Percentiles rank a stretch among this genome's conserved stretches.
phyloP scores from a whole-genome alignment of 1,140 invertebrate species.

The Tyrophagus putrescentiae region DNA sequence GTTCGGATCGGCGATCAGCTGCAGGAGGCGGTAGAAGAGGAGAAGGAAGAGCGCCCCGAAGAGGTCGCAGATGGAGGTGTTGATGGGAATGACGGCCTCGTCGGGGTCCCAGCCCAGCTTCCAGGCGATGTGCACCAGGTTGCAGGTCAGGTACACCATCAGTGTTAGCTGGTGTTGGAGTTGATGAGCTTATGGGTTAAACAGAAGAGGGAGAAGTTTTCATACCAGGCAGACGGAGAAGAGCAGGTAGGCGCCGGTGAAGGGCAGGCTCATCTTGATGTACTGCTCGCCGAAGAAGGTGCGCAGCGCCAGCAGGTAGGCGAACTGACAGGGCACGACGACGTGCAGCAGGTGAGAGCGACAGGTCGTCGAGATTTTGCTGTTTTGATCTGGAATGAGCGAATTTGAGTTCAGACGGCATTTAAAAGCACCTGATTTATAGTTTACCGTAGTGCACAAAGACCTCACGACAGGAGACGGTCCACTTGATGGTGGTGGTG shows the following conservation, averaged over 20 bases:
- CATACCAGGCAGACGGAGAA: neutral
- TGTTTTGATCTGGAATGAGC: neutral
- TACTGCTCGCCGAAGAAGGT: neutral
- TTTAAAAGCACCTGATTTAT: neutral
- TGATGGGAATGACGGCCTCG: constrained; percentile 51
- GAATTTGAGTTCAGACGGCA: neutral
- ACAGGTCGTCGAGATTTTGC: constrained; percentile 9
- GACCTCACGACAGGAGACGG: neutral
- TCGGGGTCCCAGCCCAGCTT: constrained; percentile 37
- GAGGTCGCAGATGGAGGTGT: constrained; percentile 83
- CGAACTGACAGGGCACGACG: constrained; percentile 1
- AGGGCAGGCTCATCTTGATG: neutral
- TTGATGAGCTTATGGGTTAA: neutral
- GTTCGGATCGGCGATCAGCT: neutral
- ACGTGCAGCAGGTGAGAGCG: constrained; percentile 6
- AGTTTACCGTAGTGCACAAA: constrained; percentile 10
- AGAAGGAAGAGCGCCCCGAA: constrained; percentile 70
- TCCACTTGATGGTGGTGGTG: neutral
- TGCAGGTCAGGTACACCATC: constrained; percentile 34
- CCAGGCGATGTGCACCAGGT: constrained; percentile 39
- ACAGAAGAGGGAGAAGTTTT: neutral
- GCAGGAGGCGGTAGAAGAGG: constrained; percentile 27
- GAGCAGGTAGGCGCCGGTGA: neutral
- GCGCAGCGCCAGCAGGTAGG: neutral
- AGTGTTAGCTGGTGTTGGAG: neutral